phyloP scores from a whole-genome alignment of 2,888 invertebrate genomes.

The Aleiodes leptofemur region DNA sequence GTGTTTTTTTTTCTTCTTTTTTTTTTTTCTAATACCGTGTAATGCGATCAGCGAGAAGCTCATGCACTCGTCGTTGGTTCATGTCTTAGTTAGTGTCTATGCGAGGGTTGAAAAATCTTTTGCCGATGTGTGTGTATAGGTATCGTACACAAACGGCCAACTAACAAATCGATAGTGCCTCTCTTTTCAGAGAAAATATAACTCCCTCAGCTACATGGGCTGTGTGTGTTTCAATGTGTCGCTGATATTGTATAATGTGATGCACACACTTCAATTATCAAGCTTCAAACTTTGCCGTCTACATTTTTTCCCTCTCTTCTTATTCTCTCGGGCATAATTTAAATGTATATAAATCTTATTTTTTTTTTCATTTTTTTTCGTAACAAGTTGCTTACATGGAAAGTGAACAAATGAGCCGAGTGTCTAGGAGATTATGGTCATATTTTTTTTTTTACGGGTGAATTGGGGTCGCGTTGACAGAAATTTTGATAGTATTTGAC shows the following conservation, averaged over 20 bases:
- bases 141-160: not conserved
- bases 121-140: conserved; percentile 24
- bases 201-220: conserved; percentile 34
- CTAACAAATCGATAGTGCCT: conserved; percentile 44
- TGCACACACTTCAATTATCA: conserved; percentile 40
- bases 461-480: conserved; percentile 14
- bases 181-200: conserved; percentile 22
- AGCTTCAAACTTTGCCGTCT: not conserved
- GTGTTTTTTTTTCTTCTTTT: conserved; percentile 53
- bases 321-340: not conserved
- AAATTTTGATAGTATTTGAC: not conserved
- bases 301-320: not conserved
- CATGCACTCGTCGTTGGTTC: conserved; percentile 54
- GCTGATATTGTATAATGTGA: conserved; percentile 15
- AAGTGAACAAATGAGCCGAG: not conserved
- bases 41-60: conserved; percentile 72
- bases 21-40: conserved; percentile 69
- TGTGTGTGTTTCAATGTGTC: conserved; percentile 19
- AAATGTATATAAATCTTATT: not conserved
- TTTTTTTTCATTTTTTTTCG: not conserved
- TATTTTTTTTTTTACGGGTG: conserved; percentile 1
- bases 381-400: not conserved
- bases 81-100: conserved; percentile 34
- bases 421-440: not conserved
- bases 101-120: conserved; percentile 19